phyloP scores from a whole-genome alignment of 2,113 vertebrate species.

The Myotis lucifugus region DNA sequence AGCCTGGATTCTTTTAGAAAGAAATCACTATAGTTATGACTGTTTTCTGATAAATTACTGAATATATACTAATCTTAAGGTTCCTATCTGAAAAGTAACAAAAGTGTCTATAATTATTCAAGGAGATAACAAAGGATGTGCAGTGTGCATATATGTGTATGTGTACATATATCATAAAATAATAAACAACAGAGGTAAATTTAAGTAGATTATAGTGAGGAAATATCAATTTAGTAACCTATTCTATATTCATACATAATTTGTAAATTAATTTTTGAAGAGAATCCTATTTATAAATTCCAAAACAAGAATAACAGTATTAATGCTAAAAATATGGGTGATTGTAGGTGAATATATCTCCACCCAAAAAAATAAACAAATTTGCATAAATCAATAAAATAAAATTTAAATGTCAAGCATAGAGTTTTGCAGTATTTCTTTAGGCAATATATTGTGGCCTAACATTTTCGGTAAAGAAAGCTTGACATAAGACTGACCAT shows the following conservation, averaged over 20 bases:
- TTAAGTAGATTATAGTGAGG: background rate
- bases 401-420: background rate
- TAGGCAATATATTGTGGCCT: background rate
- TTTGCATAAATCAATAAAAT: background rate
- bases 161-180: background rate
- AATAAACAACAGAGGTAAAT: background rate
- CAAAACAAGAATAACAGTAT: background rate
- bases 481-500: background rate
- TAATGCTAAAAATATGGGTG: background rate
- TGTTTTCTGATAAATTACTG: background rate
- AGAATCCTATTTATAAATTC: background rate
- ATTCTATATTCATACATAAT: background rate
- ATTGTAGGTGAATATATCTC: background rate
- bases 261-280: conserved; percentile 8
- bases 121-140: background rate
- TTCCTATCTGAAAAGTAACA: background rate
- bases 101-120: background rate
- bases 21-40: background rate
- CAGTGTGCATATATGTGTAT: background rate
- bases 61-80: background rate
- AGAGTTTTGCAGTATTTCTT: background rate
- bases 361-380: background rate
- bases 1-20: background rate
- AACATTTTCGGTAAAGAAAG: background rate
- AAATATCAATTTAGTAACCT: background rate